Base-by-base conservation (phyloP, 2,113 vertebrate species). In the Hydropotes inermis region DNA sequence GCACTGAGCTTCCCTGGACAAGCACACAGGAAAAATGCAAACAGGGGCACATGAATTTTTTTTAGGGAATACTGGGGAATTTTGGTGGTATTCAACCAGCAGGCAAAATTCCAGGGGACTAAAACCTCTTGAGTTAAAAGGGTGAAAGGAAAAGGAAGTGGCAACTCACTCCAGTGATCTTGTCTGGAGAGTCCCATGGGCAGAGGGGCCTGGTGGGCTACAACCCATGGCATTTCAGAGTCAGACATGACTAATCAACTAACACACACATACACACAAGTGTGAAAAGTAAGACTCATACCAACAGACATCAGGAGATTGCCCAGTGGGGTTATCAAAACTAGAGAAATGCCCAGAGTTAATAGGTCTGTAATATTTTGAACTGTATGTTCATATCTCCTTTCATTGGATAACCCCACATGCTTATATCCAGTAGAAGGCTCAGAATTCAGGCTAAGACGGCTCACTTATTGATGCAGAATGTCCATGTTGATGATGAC, bases 41-140 rank as follows among this genome's bases (percentile, higher is more conserved):
- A 55, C 17, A 19, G 4, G 12, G 7, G 54, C 79, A 52, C 6
- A 2, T 43, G 52, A 76, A 5, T 17, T 91, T 55, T 33, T 70
- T 57, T n/a, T 67, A 74, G 60, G 36, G 82, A 70, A 57, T n/a
- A 33, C 7, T 27, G 8, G 52, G 6, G 67, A 86, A 89, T 57
- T 43, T 45, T 14, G 5, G 76, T 45, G 87, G 25, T 82, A 30
- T 55, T 54, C 78, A 94, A 21, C 19, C 58, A 89, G 60, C 27
- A 94, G 79, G 87, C 64, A 82, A 87, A 60, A 10, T 55, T 88
- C 30, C 14, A 36, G 28, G 23, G 27, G 0, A 52, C 64, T 39
- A 60, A 93, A 93, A 76, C 52, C 17, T 67, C 54, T 79, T 91
- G 81, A 54, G 81, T 58, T 87, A 79, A 61, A 97, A 50, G n/a